Base-by-base conservation (phyloP, 2,888 invertebrate genomes). In the Amorpha juglandis region DNA sequence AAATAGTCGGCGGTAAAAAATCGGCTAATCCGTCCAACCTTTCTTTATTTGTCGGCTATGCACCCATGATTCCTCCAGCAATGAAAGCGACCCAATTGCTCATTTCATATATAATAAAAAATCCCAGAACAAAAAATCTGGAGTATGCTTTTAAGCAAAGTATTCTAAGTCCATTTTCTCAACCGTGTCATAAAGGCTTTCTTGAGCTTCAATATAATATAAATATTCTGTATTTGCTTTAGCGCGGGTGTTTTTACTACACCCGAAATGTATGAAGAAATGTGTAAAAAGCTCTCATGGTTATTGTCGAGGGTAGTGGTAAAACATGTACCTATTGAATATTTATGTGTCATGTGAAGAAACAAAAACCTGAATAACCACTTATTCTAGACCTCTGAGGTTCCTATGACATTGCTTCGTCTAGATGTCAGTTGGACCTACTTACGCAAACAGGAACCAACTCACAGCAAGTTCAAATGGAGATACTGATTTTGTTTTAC, bases 231-330 rank as follows among this genome's bases (percentile, higher is more conserved):
- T 50, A 14, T 45, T 11, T 45, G 45, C 45, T 45, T 9, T 8
- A 19, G 50, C 19, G 50, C 16, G 19, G 19, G 50, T 19, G 50
- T 11, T 55, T 35, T 55, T 16, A 55, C 35, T 55, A 38, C 38
- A 16, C 38, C 35, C 35, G n/a, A 53, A 53, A 53, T 53, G 38
- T 35, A 11, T 16, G 35, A 53, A 14, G 14, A 33, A 38, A 55
- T 33, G 16, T 35, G 55, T 38, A 16, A 55, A 38, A 16, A 38
- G 55, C 16, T 55, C 16, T 55, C 16, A 1, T 11, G 27, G 55
- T 55, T 38, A 53, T 38, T 35, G 55, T 35, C 14, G 55, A 35
- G 16, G 50, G 19, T 50, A 50, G 55, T 55, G 55, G 55, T 4
- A 55, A 55, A 55, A 0, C 55, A 35, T 55, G 55, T 55, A 12